phyloP scores from a whole-genome alignment of 2,797 vertebrate genomes.

The Xiphophorus birchmanni region DNA sequence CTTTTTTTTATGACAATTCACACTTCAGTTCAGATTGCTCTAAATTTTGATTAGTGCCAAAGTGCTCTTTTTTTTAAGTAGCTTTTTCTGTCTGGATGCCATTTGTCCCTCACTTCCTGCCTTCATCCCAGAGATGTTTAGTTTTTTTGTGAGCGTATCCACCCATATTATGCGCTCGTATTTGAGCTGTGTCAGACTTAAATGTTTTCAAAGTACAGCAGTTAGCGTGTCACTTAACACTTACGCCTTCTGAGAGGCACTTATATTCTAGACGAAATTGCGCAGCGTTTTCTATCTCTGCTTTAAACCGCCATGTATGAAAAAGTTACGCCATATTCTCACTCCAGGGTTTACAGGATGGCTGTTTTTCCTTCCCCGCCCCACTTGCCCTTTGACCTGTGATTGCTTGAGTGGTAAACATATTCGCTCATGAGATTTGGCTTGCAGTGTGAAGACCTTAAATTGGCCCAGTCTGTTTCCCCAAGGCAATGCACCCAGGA shows the following conservation, averaged over 20 bases:
- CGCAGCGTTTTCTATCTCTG: background rate
- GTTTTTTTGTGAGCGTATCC: slow-evolving; percentile 40
- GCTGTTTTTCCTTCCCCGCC: slow-evolving; percentile 29
- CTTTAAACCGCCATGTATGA: background rate
- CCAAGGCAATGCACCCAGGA: slow-evolving; percentile 55
- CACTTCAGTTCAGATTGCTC: slow-evolving; percentile 72
- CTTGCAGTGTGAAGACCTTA: slow-evolving; percentile 43
- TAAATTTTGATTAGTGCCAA: slow-evolving; percentile 65
- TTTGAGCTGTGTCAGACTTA: slow-evolving; percentile 35
- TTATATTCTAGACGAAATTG: background rate
- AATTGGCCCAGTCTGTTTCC: slow-evolving; percentile 6
- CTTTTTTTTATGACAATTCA: slow-evolving; percentile 54
- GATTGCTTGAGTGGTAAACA: slow-evolving; percentile 45
- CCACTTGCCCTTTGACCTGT: slow-evolving; percentile 21
- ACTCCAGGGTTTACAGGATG: slow-evolving; percentile 15
- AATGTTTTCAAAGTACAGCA: slow-evolving; percentile 22
- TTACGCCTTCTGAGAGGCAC: background rate
- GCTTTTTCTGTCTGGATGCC: slow-evolving; percentile 49
- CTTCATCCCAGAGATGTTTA: slow-evolving; percentile 40
- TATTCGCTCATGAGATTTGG: slow-evolving; percentile 43
- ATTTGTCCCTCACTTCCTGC: slow-evolving; percentile 32
- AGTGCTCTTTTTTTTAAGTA: slow-evolving; percentile 64
- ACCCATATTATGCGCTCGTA: slow-evolving; percentile 33
- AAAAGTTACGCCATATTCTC: background rate
- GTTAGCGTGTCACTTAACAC: slow-evolving; percentile 31